These are phyloP conservation scores for Mormyrus iriodes DNA, from an alignment of 2,113 vertebrate species.

Conservation along the genomic window DNA sequence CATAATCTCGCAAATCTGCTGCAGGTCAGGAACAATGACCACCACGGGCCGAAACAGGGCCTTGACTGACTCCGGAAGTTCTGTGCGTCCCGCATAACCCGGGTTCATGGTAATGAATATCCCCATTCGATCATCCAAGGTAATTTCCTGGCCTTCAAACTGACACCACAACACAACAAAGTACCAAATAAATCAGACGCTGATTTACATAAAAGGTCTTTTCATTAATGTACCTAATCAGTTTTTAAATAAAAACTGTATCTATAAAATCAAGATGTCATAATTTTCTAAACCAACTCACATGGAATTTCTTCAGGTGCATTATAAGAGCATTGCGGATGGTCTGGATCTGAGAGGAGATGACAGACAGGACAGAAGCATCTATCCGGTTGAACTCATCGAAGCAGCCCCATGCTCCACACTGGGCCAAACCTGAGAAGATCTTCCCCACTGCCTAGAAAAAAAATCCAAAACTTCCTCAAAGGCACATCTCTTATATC, in stretches of 20 bases:
- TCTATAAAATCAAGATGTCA: neutral
- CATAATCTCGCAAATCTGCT: conserved; percentile 99
- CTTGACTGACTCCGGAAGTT: conserved; percentile 94
- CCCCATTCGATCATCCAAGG: conserved; percentile 77
- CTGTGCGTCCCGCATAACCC: conserved; percentile 87
- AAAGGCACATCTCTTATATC: neutral
- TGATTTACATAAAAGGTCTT: neutral
- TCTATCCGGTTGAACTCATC: conserved; percentile 97
- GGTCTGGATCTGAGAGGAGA: conserved; percentile 92
- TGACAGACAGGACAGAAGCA: conserved; percentile 91
- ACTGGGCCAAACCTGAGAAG: conserved; percentile 88
- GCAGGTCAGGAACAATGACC: conserved; percentile 87
- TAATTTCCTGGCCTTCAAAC: conserved; percentile 92
- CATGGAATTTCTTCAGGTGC: conserved; percentile 75
- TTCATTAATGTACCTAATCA: neutral
- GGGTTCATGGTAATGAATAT: conserved; percentile 99
- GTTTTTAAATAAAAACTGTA: neutral
- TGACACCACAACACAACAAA: conserved; percentile 38
- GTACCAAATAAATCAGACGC: neutral
- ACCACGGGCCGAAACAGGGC: conserved; percentile 93
- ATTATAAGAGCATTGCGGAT: conserved; percentile 87
- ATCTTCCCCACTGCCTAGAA: conserved; percentile 88
- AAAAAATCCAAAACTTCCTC: neutral
- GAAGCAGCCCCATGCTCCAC: conserved; percentile 96
- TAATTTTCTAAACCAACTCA: conserved; percentile 42